Conservation (phyloP, 2,888 invertebrate species). For the Hofmannophila pseudospretella region DNA sequence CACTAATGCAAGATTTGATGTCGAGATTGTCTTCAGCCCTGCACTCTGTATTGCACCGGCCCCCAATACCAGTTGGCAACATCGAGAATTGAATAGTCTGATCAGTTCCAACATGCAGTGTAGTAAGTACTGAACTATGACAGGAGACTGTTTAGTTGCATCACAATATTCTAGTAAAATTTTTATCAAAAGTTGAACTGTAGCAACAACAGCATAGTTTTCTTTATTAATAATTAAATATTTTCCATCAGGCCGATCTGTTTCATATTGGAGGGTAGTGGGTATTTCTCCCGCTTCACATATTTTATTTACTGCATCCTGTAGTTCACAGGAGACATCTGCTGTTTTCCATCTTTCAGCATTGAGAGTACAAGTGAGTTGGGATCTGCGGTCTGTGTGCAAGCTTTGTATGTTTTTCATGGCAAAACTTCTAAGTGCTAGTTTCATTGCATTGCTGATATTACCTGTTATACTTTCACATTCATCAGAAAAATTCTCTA, state of each 20-base stretch:
- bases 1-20: constrained; percentile 93
- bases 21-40: constrained; percentile 95
- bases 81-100: constrained; percentile 90
- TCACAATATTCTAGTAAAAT: constrained; percentile 96
- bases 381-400: constrained; percentile 91
- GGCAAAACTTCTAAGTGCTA: constrained; percentile 91
- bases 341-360: constrained; percentile 96
- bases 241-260: constrained; percentile 69
- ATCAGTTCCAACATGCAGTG: constrained; percentile 92
- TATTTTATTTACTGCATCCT: constrained; percentile 87
- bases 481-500: constrained; percentile 86
- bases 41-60: constrained; percentile 97
- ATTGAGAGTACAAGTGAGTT: constrained; percentile 90
- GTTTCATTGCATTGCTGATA: constrained; percentile 86
- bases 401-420: constrained; percentile 94
- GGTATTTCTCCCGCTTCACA: constrained; percentile 73
- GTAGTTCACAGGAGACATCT: constrained; percentile 93
- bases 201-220: constrained; percentile 86
- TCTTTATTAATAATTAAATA: constrained; percentile 82
- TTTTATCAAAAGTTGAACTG: constrained; percentile 91
- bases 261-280: constrained; percentile 42
- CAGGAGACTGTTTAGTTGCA: constrained; percentile 86
- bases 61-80: constrained; percentile 96
- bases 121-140: constrained; percentile 87
- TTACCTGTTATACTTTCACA: constrained; percentile 87